Evolutionary conservation across 2,797 vertebrate genomes (phyloP), one percentile per base, ranked within the genome.

Genomic region (Crenichthys baileyi): DNA sequence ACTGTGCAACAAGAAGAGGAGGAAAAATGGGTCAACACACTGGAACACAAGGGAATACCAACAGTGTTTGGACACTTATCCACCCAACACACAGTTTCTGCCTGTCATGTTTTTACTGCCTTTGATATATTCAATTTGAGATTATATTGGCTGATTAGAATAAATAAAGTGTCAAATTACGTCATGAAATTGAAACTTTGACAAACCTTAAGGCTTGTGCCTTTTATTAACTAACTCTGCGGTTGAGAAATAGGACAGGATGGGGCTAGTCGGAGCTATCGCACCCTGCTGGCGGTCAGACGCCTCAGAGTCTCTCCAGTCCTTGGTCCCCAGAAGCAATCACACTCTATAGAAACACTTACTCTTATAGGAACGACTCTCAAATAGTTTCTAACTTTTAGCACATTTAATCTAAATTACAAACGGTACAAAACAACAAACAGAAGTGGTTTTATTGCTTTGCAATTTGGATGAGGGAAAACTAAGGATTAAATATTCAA

Each of bases 11-110:
- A 8, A 56, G 51, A 58, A 16, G 63, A 44, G 41, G 75, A 55
- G 31, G 12, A 6, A 77, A 16, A 46, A 5, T 20, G 29, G 39
- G 83, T 91, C 85, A 73, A 72, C 77, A 83, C 87, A 88, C 88
- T 87, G 86, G 75, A 87, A 5, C 12, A 63, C 15, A 36, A 7
- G 3, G 24, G 41, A 72, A 36, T 24, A 71, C 6, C 60, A 65
- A 60, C 50, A 39, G 22, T 7, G 5, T 63, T 50, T 0, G 0
- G 63, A 63, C 51, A 41, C 11, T 53, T n/a, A 77, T 56, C 22
- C 31, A 20, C 58, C 22, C 26, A 7, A 77, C 39, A 44, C 22
- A 5, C 76, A 73, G 48, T 20, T 18, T 48, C 36, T 65, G 3
- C 67, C 74, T 9, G 24, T n/a, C 9, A 29, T 75, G 1, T 0